Base-by-base conservation (phyloP, 2,113 vertebrate genomes). In the Zosterops borbonicus region DNA sequence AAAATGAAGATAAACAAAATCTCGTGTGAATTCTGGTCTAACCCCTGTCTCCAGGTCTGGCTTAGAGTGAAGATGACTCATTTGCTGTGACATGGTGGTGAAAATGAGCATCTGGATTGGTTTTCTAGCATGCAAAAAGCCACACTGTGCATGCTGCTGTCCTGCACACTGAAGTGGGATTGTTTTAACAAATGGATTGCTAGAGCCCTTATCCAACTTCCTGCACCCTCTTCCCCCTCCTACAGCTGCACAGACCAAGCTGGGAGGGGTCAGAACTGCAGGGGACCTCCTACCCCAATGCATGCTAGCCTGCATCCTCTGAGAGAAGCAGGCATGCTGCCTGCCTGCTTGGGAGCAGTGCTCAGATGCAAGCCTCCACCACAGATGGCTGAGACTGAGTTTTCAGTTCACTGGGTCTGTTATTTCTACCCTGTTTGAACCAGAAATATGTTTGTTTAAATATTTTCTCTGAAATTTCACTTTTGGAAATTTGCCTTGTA, bases 401-500 rank as follows among this genome's bases (percentile, higher is more conserved):
- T 95, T 94, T 74, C 89, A 75, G 62, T 89, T 89, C 83, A 64
- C 53, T 89, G 86, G 76, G 47, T 87, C 60, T 93, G 64, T 81
- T 93, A 93, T 64, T 93, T 91, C 86, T 94, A 92, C 73, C 64
- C 92, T 49, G 39, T 81, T 83, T 95, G 92, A 95, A 95, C 95
- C 83, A 95, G 52, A 92, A 96, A 94, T 93, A 81, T 96, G 96
- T 96, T 95, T 90, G 76, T 90, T 96, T 96, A 93, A 91, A 93
- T 94, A 89, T 95, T 95, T 93, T 87, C 73, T 89, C 69, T 91
- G 69, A 89, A 95, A 92, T 94, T 92, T 94, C 70, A 49, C 83
- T 95, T 96, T 82, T 94, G 95, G 89, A 96, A 92, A 82, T 87
- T 65, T 95, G 94, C 77, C 95, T 91, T 39, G 37, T 87, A 84